phyloP scores from a whole-genome alignment of 2,888 invertebrate genomes.

The Encarsia formosa region DNA sequence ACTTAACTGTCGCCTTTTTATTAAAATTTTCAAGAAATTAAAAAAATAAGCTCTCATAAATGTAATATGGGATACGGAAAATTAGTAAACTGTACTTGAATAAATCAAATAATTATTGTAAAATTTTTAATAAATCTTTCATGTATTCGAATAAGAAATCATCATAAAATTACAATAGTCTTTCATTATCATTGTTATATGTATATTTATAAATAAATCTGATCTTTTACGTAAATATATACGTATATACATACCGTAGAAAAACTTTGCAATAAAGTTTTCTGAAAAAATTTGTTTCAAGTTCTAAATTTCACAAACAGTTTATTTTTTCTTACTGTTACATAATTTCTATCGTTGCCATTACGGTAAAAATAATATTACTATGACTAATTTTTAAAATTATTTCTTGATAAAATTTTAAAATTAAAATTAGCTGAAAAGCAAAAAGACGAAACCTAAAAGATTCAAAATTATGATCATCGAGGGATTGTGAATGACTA shows the following conservation, averaged over 20 bases:
- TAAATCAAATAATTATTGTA: conserved; percentile 27
- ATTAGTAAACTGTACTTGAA: conserved; percentile 12
- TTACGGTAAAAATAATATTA: not conserved
- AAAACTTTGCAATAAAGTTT: conserved; percentile 23
- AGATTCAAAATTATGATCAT: too few species aligned
- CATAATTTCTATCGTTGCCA: conserved; percentile 1
- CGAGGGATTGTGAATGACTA: too few species aligned
- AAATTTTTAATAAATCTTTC: conserved; percentile 25
- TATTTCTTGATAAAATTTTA: not conserved
- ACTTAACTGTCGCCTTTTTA: conserved; percentile 22
- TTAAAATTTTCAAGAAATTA: conserved; percentile 12
- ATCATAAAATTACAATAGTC: conserved; percentile 25
- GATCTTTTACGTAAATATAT: conserved; percentile 25
- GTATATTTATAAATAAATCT: conserved; percentile 22
- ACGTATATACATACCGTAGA: conserved; percentile 18
- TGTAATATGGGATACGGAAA: not conserved
- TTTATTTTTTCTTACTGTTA: not conserved
- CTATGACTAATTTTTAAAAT: not conserved
- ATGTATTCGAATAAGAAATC: conserved; percentile 19
- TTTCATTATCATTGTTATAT: conserved; percentile 26
- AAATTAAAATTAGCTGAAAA: not conserved
- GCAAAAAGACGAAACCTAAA: not conserved
- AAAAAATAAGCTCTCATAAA: not conserved
- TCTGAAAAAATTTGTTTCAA: conserved; percentile 17
- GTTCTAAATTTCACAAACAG: conserved; percentile 10